These are phyloP conservation scores for Dinoponera quadriceps DNA, from an alignment of 1,140 invertebrate genomes.

Conservation along the genomic window DNA sequence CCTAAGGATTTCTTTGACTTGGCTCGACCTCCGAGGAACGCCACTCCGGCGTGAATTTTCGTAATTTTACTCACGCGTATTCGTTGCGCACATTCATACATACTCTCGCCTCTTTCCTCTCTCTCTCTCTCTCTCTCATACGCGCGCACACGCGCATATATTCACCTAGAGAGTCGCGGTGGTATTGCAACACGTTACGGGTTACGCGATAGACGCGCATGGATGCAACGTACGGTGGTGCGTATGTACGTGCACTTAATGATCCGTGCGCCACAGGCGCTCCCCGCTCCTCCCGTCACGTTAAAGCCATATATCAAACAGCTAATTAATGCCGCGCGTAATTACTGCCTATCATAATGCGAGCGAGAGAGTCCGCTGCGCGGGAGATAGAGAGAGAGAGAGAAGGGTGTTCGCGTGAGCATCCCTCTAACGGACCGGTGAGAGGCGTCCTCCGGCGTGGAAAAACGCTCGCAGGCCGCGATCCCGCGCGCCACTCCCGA, in stretches of 20 bases:
- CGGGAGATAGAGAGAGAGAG: background rate
- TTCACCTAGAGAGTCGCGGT: too few relatives aligned
- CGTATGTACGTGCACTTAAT: constrained; percentile 57
- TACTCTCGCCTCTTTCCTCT: background rate
- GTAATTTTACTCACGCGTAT: constrained; percentile 9
- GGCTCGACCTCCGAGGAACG: constrained; percentile 9
- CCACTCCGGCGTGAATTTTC: constrained; percentile 17
- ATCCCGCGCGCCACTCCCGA: background rate
- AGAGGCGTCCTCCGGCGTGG: constrained; percentile 19
- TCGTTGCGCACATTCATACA: background rate
- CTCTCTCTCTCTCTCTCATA: too few relatives aligned
- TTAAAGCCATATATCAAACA: constrained; percentile 75
- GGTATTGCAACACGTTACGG: constrained; percentile 27
- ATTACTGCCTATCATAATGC: constrained; percentile 76
- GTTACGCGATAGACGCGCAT: constrained; percentile 33
- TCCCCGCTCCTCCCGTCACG: constrained; percentile 8
- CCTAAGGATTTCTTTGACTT: constrained; percentile 9
- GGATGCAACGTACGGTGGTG: constrained; percentile 10
- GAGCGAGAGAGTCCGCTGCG: constrained; percentile 24
- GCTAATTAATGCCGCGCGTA: constrained; percentile 78
- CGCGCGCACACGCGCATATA: background rate
- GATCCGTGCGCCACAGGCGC: constrained; percentile 39
- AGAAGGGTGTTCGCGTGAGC: background rate
- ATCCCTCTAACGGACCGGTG: background rate
- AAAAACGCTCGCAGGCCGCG: background rate